Percentiles rank a stretch among this genome's conserved stretches.
These are phyloP conservation scores for Glyphotaelius pellucidus DNA, from an alignment of 2,888 invertebrate species.

Conservation along the genomic window DNA sequence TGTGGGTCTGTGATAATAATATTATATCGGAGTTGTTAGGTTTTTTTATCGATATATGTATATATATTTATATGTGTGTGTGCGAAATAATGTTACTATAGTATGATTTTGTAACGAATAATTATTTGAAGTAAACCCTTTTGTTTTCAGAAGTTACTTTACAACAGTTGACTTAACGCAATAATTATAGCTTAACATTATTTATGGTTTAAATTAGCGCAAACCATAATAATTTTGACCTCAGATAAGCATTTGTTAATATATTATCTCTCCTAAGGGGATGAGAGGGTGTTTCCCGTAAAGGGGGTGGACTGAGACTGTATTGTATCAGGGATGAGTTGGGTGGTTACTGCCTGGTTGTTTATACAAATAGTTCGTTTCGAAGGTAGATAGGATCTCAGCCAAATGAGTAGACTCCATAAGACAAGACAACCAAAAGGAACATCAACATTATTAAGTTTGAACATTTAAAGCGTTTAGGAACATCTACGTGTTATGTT, in stretches of 20 bases:
- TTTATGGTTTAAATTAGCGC: neutral
- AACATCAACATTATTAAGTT: slow-evolving; percentile 45
- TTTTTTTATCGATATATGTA: too few species aligned
- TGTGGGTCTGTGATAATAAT: too few species aligned
- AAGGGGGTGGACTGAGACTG: neutral
- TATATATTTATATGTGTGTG: too few species aligned
- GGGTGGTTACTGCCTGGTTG: slow-evolving; percentile 3
- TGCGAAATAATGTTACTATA: too few species aligned
- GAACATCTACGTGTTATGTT: slow-evolving; percentile 35
- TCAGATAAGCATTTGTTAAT: neutral
- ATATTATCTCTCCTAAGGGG: neutral
- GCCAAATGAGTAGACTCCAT: slow-evolving; percentile 16
- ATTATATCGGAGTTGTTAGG: too few species aligned
- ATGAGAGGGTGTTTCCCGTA: neutral
- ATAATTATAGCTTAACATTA: neutral
- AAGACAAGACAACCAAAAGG: slow-evolving; percentile 30
- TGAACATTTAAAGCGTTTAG: slow-evolving; percentile 45
- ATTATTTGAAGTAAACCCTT: neutral
- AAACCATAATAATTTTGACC: neutral
- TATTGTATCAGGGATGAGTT: neutral
- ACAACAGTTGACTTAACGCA: neutral
- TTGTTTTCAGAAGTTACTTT: neutral
- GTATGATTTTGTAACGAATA: neutral
- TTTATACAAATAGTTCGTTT: slow-evolving; percentile 3
- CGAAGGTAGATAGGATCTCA: neutral